Percentiles rank a stretch among this genome's conserved stretches.
phyloP scores from a whole-genome alignment of 2,113 vertebrate genomes.

The Xenopus borealis region DNA sequence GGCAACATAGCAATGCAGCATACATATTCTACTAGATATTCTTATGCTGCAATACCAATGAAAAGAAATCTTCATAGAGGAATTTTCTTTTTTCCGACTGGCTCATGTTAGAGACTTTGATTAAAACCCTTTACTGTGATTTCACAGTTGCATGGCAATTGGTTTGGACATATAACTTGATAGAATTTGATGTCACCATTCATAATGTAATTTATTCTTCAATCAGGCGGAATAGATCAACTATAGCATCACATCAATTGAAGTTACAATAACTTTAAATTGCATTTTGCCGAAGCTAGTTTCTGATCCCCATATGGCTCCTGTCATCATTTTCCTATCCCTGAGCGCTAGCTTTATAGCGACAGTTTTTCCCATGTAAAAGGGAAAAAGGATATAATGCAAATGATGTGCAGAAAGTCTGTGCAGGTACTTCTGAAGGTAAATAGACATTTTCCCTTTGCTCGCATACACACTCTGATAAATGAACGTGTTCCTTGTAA shows the following conservation, averaged over 20 bases:
- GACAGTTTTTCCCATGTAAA: constrained; percentile 20
- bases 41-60: neutral
- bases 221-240: constrained; percentile 41
- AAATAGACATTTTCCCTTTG: constrained; percentile 47
- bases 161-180: constrained; percentile 45
- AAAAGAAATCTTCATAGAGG: neutral
- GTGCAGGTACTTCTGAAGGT: constrained; percentile 47
- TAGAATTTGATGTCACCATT: constrained; percentile 43
- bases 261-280: constrained; percentile 44
- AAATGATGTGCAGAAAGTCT: constrained; percentile 48
- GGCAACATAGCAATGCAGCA: neutral
- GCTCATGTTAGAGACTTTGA: constrained; percentile 22
- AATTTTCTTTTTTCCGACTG: constrained; percentile 19
- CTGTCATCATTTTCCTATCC: constrained; percentile 30
- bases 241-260: constrained; percentile 40
- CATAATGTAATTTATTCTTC: constrained; percentile 46
- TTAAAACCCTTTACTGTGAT: constrained; percentile 42
- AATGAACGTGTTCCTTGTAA: constrained; percentile 49
- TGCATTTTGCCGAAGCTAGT: constrained; percentile 36
- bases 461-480: constrained; percentile 54
- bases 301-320: constrained; percentile 43
- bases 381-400: constrained; percentile 11
- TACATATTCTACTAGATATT: neutral
- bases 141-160: constrained; percentile 41
- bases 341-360: constrained; percentile 16